phyloP scores from a whole-genome alignment of 2,797 vertebrate genomes.

The Phalloptychus januarius region DNA sequence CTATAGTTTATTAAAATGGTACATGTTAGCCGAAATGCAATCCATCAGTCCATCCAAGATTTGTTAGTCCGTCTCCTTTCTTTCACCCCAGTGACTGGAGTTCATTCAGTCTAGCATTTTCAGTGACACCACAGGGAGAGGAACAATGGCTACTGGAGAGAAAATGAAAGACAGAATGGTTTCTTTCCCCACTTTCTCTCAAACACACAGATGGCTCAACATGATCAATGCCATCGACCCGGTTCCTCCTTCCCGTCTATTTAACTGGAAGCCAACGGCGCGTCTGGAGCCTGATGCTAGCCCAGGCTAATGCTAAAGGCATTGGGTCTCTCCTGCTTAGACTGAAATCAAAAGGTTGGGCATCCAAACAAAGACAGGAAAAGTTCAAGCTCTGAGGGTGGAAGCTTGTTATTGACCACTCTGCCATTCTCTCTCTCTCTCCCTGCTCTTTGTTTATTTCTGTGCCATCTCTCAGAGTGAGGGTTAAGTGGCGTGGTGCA shows the following conservation, averaged over 20 bases:
- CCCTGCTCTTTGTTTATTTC: slow-evolving; percentile 66
- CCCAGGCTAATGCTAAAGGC: slow-evolving; percentile 60
- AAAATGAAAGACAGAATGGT: slow-evolving; percentile 21
- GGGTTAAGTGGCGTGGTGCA: slow-evolving; percentile 77
- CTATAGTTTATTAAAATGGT: background rate
- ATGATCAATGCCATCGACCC: slow-evolving; percentile 74
- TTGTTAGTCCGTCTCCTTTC: background rate
- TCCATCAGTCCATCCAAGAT: background rate
- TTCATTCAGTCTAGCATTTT: background rate
- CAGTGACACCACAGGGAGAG: background rate
- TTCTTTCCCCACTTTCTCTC: slow-evolving; percentile 37
- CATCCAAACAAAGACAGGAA: slow-evolving; percentile 63
- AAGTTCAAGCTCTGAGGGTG: slow-evolving; percentile 66
- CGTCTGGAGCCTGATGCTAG: slow-evolving; percentile 60
- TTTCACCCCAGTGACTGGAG: background rate
- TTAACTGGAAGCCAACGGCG: too few species aligned
- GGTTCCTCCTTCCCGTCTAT: slow-evolving; percentile 53
- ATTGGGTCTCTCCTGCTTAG: slow-evolving; percentile 32
- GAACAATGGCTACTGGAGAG: slow-evolving; percentile 19
- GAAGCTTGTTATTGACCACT: slow-evolving; percentile 65
- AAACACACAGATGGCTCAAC: slow-evolving; percentile 55
- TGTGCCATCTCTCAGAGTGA: slow-evolving; percentile 58
- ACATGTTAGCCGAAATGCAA: background rate
- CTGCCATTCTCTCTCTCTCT: slow-evolving; percentile 21
- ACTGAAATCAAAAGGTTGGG: slow-evolving; percentile 65